Evolutionary conservation across 23 tunicate species (phyloP).

Genomic region (Styela clava): DNA sequence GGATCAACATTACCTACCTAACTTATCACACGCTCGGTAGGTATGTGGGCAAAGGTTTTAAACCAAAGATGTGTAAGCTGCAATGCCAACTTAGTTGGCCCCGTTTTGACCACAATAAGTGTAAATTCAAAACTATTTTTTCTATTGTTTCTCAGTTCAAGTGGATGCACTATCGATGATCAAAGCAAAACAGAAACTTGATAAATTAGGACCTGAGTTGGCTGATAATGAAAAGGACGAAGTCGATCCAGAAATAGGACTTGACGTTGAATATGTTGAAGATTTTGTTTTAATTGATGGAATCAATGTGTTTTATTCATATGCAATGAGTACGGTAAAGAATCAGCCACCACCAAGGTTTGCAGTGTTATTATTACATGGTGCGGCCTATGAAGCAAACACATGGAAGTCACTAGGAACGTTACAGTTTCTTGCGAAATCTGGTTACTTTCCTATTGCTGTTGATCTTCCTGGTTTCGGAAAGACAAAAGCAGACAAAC

Average conservation of each 20-base stretch:
- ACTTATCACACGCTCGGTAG: too few relatives aligned
- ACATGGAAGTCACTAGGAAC: constrained; percentile 64
- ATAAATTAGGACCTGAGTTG: not conserved
- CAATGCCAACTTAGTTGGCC: too few relatives aligned
- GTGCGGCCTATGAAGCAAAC: constrained; percentile 56
- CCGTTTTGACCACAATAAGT: too few relatives aligned
- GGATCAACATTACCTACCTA: too few relatives aligned
- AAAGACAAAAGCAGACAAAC: constrained; percentile 25
- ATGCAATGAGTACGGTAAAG: not conserved
- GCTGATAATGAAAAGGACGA: not conserved
- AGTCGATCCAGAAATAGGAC: constrained; percentile 10
- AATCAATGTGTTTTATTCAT: constrained; percentile 9
- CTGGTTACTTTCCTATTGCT: constrained; percentile 52
- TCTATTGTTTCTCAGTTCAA: not conserved
- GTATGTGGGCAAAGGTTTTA: too few relatives aligned
- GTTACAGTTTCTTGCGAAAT: constrained; percentile 19
- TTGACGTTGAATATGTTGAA: constrained; percentile 9
- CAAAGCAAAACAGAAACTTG: not conserved
- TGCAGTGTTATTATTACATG: constrained; percentile 68
- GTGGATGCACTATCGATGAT: not conserved
- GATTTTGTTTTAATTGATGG: constrained; percentile 12
- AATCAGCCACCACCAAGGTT: not conserved
- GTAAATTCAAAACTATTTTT: too few relatives aligned
- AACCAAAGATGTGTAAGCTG: too few relatives aligned
- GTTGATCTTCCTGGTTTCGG: constrained; percentile 87